Conservation (phyloP, 2,888 invertebrate genomes). For the Cheilosia grossa region DNA sequence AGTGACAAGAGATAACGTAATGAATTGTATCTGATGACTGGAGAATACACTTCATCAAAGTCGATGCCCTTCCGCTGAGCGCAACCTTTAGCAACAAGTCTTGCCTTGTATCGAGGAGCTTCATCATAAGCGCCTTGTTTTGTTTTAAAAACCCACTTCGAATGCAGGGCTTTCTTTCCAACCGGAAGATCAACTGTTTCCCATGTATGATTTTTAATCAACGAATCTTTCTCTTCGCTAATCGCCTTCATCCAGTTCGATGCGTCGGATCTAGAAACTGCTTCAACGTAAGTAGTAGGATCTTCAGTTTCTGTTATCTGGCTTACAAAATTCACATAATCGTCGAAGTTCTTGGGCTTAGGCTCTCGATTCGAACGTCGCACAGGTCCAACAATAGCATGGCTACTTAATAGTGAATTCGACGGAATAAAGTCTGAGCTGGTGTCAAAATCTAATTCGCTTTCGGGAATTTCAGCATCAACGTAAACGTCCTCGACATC, state of each 20-base stretch:
- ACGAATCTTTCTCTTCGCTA: constrained; percentile 12
- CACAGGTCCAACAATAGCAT: not conserved
- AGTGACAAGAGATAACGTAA: not conserved
- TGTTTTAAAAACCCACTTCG: not conserved
- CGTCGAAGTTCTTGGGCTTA: not conserved
- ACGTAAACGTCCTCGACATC: not conserved
- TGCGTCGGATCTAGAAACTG: constrained; percentile 5
- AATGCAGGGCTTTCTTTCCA: not conserved
- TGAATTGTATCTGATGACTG: not conserved
- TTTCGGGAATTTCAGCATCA: not conserved
- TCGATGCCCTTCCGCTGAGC: constrained; percentile 5
- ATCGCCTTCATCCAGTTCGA: constrained; percentile 18
- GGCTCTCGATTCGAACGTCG: constrained; percentile 22
- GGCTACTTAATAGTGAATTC: not conserved
- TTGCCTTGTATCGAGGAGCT: not conserved
- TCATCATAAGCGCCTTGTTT: not conserved
- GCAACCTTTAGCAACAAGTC: constrained; percentile 10
- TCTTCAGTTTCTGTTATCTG: constrained; percentile 1
- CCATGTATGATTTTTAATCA: constrained; percentile 12
- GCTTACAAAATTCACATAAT: constrained; percentile 9
- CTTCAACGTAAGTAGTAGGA: constrained; percentile 22
- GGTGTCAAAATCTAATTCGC: not conserved
- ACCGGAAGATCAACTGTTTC: not conserved
- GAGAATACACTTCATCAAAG: not conserved
- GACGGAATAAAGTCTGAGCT: constrained; percentile 2